Evolutionary conservation across 2,113 vertebrate genomes (phyloP), one percentile per base, ranked within the genome.

Genomic region (Chloebia gouldiae): DNA sequence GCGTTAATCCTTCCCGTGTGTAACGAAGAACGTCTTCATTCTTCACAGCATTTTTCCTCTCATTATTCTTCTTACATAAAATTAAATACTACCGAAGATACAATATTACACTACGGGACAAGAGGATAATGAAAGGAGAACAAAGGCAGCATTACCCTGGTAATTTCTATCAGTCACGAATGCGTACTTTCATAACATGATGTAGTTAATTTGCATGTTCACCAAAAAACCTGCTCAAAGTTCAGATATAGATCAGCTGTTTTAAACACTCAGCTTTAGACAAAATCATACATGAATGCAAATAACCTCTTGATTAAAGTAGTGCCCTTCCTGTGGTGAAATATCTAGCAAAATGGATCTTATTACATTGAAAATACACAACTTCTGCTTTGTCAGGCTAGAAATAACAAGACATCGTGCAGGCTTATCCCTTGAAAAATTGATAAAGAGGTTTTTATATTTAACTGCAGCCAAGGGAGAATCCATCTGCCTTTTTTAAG

Each of bases 111-210:
- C 69, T 65, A 42, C 28, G 56, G 73, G 47, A 40, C 63, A 89
- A 87, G 64, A 90, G 54, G 35, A 71, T 76, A 76, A 92, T 61
- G 85, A 88, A 68, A 89, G 44, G 33, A 86, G 88, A 94, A 93
- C 50, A 94, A 95, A 92, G 51, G 53, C 81, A 95, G 45, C 47
- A 27, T 70, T 80, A 72, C 76, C 72, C 37, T 51, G 47, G 71
- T 90, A 86, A 89, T 59, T 90, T 61, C 49, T 83, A 31, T 88
- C 72, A 94, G 60, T 88, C 87, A 95, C 25, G 1, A 94, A 60
- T 6, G 27, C 53, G 15, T 76, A 79, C 61, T 61, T 94, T 78
- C 31, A 51, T 65, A 91, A 88, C 24, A 8, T 4, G 4, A 71
- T 51, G 57, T 35, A 69, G 49, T 76, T 95, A 72, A 90, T 91